These are phyloP conservation scores for Epinotia bilunana DNA, from an alignment of 2,888 invertebrate species.

Conservation along the genomic window DNA sequence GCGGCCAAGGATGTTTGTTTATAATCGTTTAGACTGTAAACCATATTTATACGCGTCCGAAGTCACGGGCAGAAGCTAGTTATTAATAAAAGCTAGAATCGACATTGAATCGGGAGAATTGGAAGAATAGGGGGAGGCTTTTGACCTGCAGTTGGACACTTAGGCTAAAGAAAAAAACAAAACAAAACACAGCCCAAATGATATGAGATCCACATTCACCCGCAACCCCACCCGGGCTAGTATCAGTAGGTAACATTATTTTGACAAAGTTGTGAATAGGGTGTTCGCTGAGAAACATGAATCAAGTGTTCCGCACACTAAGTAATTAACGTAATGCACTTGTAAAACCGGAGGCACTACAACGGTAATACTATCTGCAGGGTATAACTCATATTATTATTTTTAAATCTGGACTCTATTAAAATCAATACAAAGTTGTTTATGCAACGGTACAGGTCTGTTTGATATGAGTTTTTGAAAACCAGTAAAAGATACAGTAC, in stretches of 20 bases:
- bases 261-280: slow-evolving; percentile 27
- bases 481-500: not conserved
- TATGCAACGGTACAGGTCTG: not conserved
- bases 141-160: no score
- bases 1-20: no score
- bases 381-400: not conserved
- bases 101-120: no score
- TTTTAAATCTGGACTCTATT: not conserved
- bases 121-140: no score
- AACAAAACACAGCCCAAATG: no score
- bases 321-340: slow-evolving; percentile 43
- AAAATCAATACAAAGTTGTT: not conserved
- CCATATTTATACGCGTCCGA: no score
- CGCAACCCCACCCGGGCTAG: not conserved
- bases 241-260: not conserved
- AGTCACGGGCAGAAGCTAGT: no score
- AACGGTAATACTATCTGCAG: not conserved
- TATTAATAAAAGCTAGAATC: no score
- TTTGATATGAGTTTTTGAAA: slow-evolving; percentile 10
- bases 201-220: no score
- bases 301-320: slow-evolving; percentile 38
- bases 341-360: slow-evolving; percentile 19
- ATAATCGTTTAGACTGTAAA: no score
- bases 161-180: no score
- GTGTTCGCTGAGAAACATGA: slow-evolving; percentile 24